These are phyloP conservation scores for Trypoxylon attenuatum DNA, from an alignment of 2,888 invertebrate genomes.

Conservation along the genomic window DNA sequence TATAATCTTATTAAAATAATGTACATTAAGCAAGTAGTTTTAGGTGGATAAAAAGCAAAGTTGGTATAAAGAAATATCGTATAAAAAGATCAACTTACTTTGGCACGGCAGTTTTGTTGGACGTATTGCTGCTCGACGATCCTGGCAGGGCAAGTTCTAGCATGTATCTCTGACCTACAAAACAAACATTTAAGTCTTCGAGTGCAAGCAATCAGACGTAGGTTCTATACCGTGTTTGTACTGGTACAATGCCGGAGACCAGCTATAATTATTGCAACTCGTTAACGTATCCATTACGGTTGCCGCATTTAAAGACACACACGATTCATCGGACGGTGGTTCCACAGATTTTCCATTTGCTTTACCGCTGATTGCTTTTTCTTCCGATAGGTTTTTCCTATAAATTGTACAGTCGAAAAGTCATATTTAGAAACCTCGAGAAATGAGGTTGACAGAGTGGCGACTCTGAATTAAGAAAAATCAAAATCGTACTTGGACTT, in stretches of 20 bases:
- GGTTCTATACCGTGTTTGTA: slow-evolving; percentile 67
- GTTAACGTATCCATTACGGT: slow-evolving; percentile 52
- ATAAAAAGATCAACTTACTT: slow-evolving; percentile 56
- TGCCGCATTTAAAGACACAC: slow-evolving; percentile 48
- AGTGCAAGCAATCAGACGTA: no score
- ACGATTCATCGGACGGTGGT: slow-evolving; percentile 46
- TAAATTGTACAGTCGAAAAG: slow-evolving; percentile 2
- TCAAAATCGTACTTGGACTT: slow-evolving; percentile 55
- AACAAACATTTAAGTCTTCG: no score
- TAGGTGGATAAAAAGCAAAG: no score
- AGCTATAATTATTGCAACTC: slow-evolving; percentile 65
- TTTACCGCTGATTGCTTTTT: no score
- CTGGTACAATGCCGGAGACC: slow-evolving; percentile 68
- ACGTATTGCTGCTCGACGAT: slow-evolving; percentile 50
- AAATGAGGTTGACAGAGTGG: background rate
- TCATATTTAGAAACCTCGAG: background rate
- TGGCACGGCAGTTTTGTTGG: slow-evolving; percentile 53
- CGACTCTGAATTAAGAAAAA: background rate
- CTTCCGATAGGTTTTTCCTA: slow-evolving; percentile 57
- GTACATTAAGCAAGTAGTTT: no score
- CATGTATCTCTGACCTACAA: slow-evolving; percentile 62
- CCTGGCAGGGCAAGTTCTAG: slow-evolving; percentile 48
- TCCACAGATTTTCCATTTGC: slow-evolving; percentile 27
- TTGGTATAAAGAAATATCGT: no score
- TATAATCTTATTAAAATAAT: background rate